Evolutionary conservation across 2,888 invertebrate species (phyloP).

Genomic region (Drosophila emarginata): DNA sequence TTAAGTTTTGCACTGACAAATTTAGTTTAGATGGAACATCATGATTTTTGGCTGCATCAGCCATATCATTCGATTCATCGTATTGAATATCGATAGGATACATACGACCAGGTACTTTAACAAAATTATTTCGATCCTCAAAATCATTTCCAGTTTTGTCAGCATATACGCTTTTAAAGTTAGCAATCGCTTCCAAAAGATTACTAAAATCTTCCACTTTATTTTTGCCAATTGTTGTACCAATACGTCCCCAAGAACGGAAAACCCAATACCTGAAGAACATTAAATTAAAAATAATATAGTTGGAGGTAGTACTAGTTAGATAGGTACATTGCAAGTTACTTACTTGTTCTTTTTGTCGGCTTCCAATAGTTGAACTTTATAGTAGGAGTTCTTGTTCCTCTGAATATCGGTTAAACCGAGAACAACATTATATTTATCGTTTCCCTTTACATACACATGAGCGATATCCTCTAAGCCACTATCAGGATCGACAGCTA

Average conservation of each 20-base stretch:
- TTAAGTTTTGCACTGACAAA: conserved; percentile 90
- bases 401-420: conserved; percentile 92
- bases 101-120: conserved; percentile 86
- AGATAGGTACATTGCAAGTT: no score
- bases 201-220: conserved; percentile 84
- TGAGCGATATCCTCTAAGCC: conserved; percentile 90
- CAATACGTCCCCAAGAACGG: conserved; percentile 98
- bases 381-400: conserved; percentile 97
- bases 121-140: conserved; percentile 86
- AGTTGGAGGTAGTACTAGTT: no score
- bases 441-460: conserved; percentile 86
- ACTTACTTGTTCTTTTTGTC: conserved; percentile 86
- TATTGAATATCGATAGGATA: conserved; percentile 95
- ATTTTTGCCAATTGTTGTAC: conserved; percentile 93
- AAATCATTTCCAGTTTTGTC: conserved; percentile 95
- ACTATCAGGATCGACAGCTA: conserved; percentile 96
- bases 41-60: conserved; percentile 53
- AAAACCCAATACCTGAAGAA: conserved; percentile 88
- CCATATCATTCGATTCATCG: conserved; percentile 84
- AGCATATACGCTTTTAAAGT: conserved; percentile 86
- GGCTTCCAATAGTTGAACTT: conserved; percentile 93
- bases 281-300: neutral
- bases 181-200: conserved; percentile 84
- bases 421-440: conserved; percentile 90
- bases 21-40: conserved; percentile 86